Base-by-base conservation (phyloP, 1,140 invertebrate genomes). In the Saccostrea cuccullata region DNA sequence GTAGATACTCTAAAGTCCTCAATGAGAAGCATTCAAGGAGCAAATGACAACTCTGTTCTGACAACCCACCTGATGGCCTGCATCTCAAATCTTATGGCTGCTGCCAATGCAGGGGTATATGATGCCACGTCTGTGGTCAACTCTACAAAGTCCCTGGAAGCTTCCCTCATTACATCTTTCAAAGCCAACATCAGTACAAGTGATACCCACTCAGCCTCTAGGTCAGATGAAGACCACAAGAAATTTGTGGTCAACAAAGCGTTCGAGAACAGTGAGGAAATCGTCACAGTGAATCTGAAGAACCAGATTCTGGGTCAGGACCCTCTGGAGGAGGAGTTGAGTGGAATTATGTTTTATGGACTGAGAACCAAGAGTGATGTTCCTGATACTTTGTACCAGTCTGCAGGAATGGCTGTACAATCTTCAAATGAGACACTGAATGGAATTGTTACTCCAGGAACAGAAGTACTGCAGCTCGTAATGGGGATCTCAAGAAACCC, bases 391-490 rank as follows among this genome's bases (percentile, higher is more conserved):
- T 83, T 87, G 55, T 77, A 89, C 36, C 64, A 87, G 40, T 67
- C 47, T n/a, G 67, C 87, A 55, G 89, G 89, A 30, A 86, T 87
- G 58, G 84, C 87, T 26, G 77, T 91, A 58, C 26, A 83, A 12
- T n/a, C 91, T 6, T 73, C 83, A 15, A 30, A 47, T 20, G 56
- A 87, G 60, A 55, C 86, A 15, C 77, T 92, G 8, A 17, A 70
- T 15, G 70, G 85, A 13, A 64, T 87, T 9, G 60, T 87, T 15
- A 56, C 73, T 2, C 64, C 84, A 12, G 85, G 89, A 13, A 47
- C 64, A 11, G 91, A 92, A 84, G 83, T 92, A 0, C 90, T 91
- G 26, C 91, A 92, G 84, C 84, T 92, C 1, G 55, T 90, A 8
- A 88, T 89, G 55, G 87, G 84, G 11, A 85, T 83, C 6, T 23